Percentiles rank a stretch among this genome's conserved stretches.
These are phyloP conservation scores for Lochmaea capreae DNA, from an alignment of 2,888 invertebrate species.

Conservation along the genomic window DNA sequence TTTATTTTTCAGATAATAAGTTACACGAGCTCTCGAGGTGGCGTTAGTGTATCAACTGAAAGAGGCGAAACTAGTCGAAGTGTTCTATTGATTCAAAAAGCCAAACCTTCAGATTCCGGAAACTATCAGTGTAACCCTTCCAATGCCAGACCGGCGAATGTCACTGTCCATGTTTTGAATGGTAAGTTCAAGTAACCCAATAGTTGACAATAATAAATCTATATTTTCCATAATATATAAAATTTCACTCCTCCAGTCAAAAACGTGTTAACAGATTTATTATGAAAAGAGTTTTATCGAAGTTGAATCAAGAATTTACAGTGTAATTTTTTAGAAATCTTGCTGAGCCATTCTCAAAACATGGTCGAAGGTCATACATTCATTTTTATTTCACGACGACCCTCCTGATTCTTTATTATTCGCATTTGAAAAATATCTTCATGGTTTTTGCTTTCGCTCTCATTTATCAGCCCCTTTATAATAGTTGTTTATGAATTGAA, in stretches of 20 bases:
- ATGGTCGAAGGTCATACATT: no score
- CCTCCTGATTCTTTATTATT: no score
- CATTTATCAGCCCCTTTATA: conserved; percentile 10
- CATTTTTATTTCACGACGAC: no score
- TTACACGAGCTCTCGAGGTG: conserved; percentile 91
- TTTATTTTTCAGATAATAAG: conserved; percentile 83
- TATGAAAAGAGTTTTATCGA: no score
- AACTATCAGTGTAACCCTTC: conserved; percentile 95
- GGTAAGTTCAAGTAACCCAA: conserved; percentile 71
- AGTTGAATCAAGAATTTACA: background rate
- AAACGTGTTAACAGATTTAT: background rate
- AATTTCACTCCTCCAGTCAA: background rate
- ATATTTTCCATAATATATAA: background rate
- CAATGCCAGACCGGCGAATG: conserved; percentile 91
- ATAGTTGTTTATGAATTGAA: conserved; percentile 8
- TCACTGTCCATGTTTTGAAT: conserved; percentile 92
- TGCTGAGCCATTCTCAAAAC: no score
- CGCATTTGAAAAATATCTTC: conserved; percentile 1
- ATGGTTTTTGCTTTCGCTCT: background rate
- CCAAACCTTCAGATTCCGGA: conserved; percentile 87
- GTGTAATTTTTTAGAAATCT: no score
- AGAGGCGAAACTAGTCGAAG: conserved; percentile 92
- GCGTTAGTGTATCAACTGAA: conserved; percentile 91
- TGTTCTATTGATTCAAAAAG: conserved; percentile 89
- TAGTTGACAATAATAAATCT: conserved; percentile 1